Base-by-base conservation (phyloP, 1,140 invertebrate species). In the Caenorhabditis remanei region DNA sequence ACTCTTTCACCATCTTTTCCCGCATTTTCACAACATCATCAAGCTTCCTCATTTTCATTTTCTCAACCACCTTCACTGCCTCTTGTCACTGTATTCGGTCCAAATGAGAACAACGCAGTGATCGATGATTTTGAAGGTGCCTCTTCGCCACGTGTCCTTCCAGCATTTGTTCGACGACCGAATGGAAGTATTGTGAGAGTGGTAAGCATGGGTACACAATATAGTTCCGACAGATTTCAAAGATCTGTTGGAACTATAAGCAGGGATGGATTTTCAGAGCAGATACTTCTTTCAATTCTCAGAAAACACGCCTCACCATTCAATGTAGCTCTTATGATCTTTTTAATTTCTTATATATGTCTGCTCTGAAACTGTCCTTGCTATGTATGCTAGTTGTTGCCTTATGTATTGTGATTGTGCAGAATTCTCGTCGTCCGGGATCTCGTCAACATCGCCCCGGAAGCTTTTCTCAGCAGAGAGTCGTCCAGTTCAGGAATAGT, bases 121-220 rank as follows among this genome's bases (percentile, higher is more conserved):
- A 79, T 79, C 13, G 71, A 79, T 79, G 71, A 79, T 53, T 79
- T 79, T 79, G 71, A 79, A 79, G 71, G 71, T 79, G 13, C 2
- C 32, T 32, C 71, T 2, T 79, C 46, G 13, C 46, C 71, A 79
- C 71, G 71, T 50, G 71, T 79, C 46, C 71, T 48, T 50, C 71
- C 71, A 24, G 46, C 71, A 24, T 79, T 79, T 40, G 71, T 50
- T 24, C 71, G 71, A 11, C 40, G 71, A 43, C 71, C 71, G 8
- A 79, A 79, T 79, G 71, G 71, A 53, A 50, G 71, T 50, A n/a
- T 79, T 32, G 43, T 79, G 14, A 79, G 71, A 79, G 53, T 46
- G 71, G 71, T 79, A 40, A 79, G 71, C 19, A 50, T 7, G 24
- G 11, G 11, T 14, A 53, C 13, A 8, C 50, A 53, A 53, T 53